Evolutionary conservation across 2,888 invertebrate genomes (phyloP).

Genomic region (Mallateleia sp.): DNA sequence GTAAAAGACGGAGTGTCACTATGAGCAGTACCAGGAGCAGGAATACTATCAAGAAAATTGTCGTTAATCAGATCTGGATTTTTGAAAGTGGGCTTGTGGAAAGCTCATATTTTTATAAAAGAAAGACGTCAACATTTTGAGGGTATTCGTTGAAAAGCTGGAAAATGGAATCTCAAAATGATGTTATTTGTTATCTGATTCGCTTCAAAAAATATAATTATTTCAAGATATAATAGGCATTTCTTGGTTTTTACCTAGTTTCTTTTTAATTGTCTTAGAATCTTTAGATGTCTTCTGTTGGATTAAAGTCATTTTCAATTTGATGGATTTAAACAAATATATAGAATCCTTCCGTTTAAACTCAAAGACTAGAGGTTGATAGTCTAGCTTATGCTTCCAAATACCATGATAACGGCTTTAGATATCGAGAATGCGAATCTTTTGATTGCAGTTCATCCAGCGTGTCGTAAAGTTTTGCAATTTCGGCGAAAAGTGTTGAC

Average conservation of each 20-base stretch:
- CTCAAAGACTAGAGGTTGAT: conserved; percentile 43
- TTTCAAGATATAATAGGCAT: too few relatives aligned
- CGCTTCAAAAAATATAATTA: too few relatives aligned
- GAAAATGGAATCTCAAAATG: too few relatives aligned
- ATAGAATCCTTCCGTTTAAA: conserved; percentile 25
- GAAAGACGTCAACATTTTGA: too few relatives aligned
- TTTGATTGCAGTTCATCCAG: neutral
- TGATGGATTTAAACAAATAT: conserved; percentile 23
- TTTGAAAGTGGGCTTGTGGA: too few relatives aligned
- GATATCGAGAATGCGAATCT: conserved; percentile 13
- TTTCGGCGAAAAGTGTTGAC: conserved; percentile 25
- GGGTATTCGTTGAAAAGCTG: too few relatives aligned
- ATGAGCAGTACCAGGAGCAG: too few relatives aligned
- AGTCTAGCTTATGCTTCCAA: conserved; percentile 32
- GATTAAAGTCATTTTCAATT: conserved; percentile 49
- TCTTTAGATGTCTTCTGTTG: conserved; percentile 50
- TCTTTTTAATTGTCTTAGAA: conserved; percentile 48
- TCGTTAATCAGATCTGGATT: too few relatives aligned
- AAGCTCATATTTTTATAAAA: too few relatives aligned
- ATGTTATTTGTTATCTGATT: too few relatives aligned
- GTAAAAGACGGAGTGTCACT: too few relatives aligned
- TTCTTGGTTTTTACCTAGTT: conserved; percentile 40
- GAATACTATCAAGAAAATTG: too few relatives aligned
- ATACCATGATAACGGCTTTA: neutral
- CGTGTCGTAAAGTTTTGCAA: conserved; percentile 4